Evolutionary conservation across 2,888 invertebrate species (phyloP), one percentile per base, ranked within the genome.

Genomic region (Stenotaenia linearis): DNA sequence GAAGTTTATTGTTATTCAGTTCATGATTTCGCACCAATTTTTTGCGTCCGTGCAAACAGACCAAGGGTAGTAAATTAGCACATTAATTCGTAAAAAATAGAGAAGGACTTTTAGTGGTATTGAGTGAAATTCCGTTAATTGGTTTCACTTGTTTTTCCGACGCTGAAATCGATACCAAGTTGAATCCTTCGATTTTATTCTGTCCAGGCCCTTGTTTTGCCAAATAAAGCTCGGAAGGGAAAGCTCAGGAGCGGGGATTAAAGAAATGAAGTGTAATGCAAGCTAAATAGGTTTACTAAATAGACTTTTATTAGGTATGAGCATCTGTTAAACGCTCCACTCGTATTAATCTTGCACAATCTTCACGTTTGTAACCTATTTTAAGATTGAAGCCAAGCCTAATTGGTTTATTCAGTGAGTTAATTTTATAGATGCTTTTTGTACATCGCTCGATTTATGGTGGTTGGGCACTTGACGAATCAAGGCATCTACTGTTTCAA

Each of bases 401-500:
- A 61, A 61, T 61, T 61, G 61, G 61, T 61, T 61, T 61, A 61
- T 61, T 28, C 61, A 28, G 25, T 28, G 61, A 61, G 61, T 61
- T 61, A 61, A 61, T 61, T 61, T 61, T 25, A 15, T 56, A 61
- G 23, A 4, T 61, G 10, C 28, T 61, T 61, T 61, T 25, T 61
- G 61, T 61, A 61, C 28, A 61, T 28, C 61, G 25, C 10, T 61
- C 61, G 61, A 61, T 61, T 61, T 61, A 61, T 61, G 61, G 23
- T 25, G 61, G 61, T 28, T 61, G 25, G 10, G 61, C 61, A 61
- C 61, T 61, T 61, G 61, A 61, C 61, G 61, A 61, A 61, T 61
- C 61, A 61, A 61, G 25, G 25, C 61, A 61, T 61, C 61, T 61
- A 61, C 61, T 61, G 61, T 61, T 61, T 61, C 61, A 61, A 61